These are phyloP conservation scores for Vimba vimba DNA, from an alignment of 2,113 vertebrate species.

Conservation along the genomic window DNA sequence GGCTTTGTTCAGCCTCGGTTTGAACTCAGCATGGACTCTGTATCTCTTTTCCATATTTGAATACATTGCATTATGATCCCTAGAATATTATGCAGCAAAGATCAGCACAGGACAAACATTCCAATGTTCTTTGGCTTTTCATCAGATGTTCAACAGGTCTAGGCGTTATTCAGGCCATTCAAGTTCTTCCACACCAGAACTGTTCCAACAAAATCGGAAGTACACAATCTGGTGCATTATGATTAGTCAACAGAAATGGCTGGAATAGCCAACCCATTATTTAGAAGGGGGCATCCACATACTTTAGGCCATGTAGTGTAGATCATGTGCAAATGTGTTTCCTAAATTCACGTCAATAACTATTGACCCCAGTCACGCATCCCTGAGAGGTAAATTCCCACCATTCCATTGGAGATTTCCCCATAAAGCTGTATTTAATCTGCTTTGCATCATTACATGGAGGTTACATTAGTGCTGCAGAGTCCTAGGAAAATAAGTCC, in stretches of 20 bases:
- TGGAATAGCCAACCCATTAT: too few species aligned
- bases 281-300: not conserved
- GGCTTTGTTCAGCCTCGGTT: not conserved
- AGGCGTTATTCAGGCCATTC: too few species aligned
- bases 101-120: not conserved
- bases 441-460: constrained; percentile 58
- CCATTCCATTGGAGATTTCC: constrained; percentile 20
- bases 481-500: constrained; percentile 47
- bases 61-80: too few species aligned
- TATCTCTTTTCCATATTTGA: too few species aligned
- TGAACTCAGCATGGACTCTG: not conserved
- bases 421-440: constrained; percentile 56
- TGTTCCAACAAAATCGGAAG: too few species aligned
- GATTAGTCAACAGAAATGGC: too few species aligned
- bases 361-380: not conserved
- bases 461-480: constrained; percentile 53
- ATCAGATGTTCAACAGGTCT: not conserved
- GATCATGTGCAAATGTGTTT: not conserved
- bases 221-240: too few species aligned
- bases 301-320: not conserved
- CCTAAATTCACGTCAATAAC: not conserved
- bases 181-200: too few species aligned
- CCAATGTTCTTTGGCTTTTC: not conserved
- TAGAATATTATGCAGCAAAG: too few species aligned
- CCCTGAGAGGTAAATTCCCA: not conserved